Evolutionary conservation across 2,797 vertebrate genomes (phyloP).

Genomic region (Rhinella marina): DNA sequence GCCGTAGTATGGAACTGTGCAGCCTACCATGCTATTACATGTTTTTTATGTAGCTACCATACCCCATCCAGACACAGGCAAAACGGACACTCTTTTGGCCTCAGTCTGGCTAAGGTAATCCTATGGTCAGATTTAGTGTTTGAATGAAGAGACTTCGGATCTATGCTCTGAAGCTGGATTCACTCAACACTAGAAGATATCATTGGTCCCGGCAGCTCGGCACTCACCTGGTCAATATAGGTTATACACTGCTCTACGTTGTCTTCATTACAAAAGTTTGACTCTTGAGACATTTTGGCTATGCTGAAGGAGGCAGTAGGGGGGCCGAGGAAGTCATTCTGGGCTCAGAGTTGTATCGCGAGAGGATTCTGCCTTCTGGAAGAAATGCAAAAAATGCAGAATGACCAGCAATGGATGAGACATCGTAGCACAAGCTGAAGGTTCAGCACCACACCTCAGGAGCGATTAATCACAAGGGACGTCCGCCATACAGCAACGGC

Average conservation of each 20-base stretch:
- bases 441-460: not conserved
- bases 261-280: constrained; percentile 93
- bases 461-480: not conserved
- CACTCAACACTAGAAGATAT: too few species aligned
- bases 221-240: constrained; percentile 88
- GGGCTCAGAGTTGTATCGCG: constrained; percentile 67
- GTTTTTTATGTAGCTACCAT: too few species aligned
- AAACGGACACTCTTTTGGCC: too few species aligned
- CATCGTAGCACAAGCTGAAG: not conserved
- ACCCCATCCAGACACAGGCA: too few species aligned
- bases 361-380: constrained; percentile 11
- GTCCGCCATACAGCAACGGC: not conserved
- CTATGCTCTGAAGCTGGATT: too few species aligned
- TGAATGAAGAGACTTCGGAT: too few species aligned
- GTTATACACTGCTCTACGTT: constrained; percentile 88
- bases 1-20: too few species aligned
- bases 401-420: not conserved
- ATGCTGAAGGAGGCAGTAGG: constrained; percentile 76
- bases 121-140: too few species aligned
- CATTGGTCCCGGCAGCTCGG: too few species aligned
- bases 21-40: too few species aligned
- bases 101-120: too few species aligned
- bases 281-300: constrained; percentile 79
- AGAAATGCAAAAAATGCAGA: not conserved
- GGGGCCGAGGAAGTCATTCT: constrained; percentile 82